phyloP scores from a whole-genome alignment of 2,888 invertebrate genomes.

The Drosophila multiciliata region DNA sequence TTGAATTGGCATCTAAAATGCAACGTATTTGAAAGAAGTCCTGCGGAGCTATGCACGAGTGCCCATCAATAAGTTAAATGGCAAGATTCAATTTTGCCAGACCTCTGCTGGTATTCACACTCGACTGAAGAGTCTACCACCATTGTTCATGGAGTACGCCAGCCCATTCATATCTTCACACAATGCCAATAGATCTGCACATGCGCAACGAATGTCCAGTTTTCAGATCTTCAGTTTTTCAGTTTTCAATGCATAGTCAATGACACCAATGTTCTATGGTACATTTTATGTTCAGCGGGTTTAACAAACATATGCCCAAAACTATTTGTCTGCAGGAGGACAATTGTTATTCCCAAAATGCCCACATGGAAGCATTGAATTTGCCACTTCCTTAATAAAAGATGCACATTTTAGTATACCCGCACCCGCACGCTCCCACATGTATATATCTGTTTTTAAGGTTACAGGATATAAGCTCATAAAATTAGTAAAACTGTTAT shows the following conservation, averaged over 20 bases:
- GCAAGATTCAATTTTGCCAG: conserved; percentile 41
- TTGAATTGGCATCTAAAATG: conserved; percentile 77
- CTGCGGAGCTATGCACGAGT: conserved; percentile 75
- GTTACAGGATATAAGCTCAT: background rate
- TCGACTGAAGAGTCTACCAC: conserved; percentile 60
- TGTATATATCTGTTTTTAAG: background rate
- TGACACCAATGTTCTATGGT: conserved; percentile 4
- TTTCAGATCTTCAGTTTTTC: conserved; percentile 14
- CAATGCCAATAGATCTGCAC: conserved; percentile 61
- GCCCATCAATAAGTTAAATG: conserved; percentile 61
- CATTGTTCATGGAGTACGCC: conserved; percentile 68
- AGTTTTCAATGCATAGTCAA: conserved; percentile 39
- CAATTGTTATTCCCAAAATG: conserved; percentile 22
- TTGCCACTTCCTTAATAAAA: conserved; percentile 12
- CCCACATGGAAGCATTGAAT: conserved; percentile 9
- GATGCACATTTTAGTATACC: background rate
- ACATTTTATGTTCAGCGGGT: conserved; percentile 20
- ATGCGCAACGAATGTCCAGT: conserved; percentile 68
- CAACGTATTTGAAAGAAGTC: conserved; percentile 55
- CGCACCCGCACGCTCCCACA: background rate
- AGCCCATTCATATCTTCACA: conserved; percentile 60
- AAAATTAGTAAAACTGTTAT: background rate
- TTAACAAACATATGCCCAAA: conserved; percentile 19
- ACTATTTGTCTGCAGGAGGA: conserved; percentile 19
- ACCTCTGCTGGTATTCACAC: conserved; percentile 69